Percentiles rank a stretch among this genome's conserved stretches.
Conservation (phyloP, 2,797 vertebrate species). For the Selene dorsalis region DNA sequence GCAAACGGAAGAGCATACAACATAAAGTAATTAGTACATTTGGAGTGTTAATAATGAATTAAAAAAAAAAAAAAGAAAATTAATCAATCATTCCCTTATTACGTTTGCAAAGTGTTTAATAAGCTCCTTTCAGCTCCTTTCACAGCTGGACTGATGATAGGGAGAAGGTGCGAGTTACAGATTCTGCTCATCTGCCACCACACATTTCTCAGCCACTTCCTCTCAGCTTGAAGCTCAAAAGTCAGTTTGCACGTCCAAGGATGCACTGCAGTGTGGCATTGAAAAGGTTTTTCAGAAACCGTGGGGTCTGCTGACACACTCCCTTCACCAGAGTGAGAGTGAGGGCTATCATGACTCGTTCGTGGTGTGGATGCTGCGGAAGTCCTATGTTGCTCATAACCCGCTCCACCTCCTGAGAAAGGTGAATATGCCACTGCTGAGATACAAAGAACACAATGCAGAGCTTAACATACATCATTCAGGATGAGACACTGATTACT, state of each 20-base stretch:
- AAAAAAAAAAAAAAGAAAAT: too few species aligned
- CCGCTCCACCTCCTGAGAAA: conserved; percentile 76
- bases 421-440: conserved; percentile 78
- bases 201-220: background rate
- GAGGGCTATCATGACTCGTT: conserved; percentile 84
- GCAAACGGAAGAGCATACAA: background rate
- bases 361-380: conserved; percentile 79
- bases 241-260: conserved; percentile 50
- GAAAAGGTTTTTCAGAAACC: conserved; percentile 81
- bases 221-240: background rate
- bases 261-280: conserved; percentile 74
- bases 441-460: background rate
- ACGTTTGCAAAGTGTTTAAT: background rate
- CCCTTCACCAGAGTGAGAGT: conserved; percentile 87
- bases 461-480: background rate
- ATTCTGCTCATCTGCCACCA: background rate
- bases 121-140: background rate
- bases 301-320: conserved; percentile 82
- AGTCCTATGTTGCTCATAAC: conserved; percentile 51
- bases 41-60: conserved; percentile 21
- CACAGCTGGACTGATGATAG: background rate
- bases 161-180: conserved; percentile 28
- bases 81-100: background rate
- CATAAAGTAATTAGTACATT: conserved; percentile 1
- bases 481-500: too few species aligned